Evolutionary conservation across 2,888 invertebrate species (phyloP), one percentile per base, ranked within the genome.

Genomic region (Eilema caniola): DNA sequence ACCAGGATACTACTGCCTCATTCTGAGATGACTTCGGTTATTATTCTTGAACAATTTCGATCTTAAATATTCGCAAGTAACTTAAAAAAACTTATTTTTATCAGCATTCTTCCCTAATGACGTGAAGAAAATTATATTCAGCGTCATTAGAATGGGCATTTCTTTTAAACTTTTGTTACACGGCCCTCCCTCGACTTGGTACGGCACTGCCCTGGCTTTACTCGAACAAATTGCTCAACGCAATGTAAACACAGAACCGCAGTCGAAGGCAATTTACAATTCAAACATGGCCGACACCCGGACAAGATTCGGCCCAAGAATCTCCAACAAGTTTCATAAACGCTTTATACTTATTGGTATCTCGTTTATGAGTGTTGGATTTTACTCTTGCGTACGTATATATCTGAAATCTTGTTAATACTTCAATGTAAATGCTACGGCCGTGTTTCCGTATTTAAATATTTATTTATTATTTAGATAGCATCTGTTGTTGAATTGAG

Each of bases 181-280:
- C 37, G 20, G n/a, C 14, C n/a, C 23, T 25, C n/a, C 31, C 24
- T 41, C 62, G 47, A n/a, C 3, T 16, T 4, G 11, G 23, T 5
- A 65, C 41, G 10, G 20, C 59, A 31, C 53, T 12, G 14, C 20
- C 47, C 31, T 33, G n/a, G 41, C 33, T 56, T 53, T 62, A 61
- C 71, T 78, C 14, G 66, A 71, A 72, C 66, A 71, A 70, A 72
- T 72, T 72, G 66, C 23, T 59, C 23, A 66, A 65, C 70, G 41
- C 62, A 72, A 62, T 68, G 60, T 74, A 70, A 75, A 75, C 62
- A 77, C 57, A 61, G 62, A n/a, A 62, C 64, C 28, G 25, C 47
- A 64, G 59, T 69, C 53, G 41, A 66, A 60, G 41, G 31, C 60
- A 68, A 73, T 75, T 73, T 79, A 73, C 67, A 66, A 77, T 73